Evolutionary conservation across 2,113 vertebrate genomes (phyloP).

Genomic region (Euleptes europaea): DNA sequence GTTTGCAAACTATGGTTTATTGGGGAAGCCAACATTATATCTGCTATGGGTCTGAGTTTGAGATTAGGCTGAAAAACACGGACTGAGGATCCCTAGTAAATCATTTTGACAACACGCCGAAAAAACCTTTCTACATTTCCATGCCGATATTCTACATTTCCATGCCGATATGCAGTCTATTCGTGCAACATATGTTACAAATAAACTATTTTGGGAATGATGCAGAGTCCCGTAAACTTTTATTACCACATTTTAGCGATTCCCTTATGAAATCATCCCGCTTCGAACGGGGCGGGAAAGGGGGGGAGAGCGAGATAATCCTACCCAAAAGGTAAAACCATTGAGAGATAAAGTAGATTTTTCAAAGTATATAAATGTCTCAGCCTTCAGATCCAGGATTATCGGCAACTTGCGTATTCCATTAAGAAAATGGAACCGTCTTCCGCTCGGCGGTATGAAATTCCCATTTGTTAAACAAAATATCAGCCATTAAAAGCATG

Average conservation of each 20-base stretch:
- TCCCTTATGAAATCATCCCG: neutral
- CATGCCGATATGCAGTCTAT: neutral
- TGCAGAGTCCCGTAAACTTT: constrained; percentile 16
- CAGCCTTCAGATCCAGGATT: neutral
- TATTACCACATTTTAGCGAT: neutral
- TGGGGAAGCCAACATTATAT: too few relatives aligned
- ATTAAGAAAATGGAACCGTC: neutral
- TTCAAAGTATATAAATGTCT: constrained; percentile 1
- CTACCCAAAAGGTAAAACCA: neutral
- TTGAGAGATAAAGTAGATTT: constrained; percentile 4
- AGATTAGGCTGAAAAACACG: constrained; percentile 45
- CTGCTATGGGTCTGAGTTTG: constrained; percentile 22
- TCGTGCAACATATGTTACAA: constrained; percentile 1
- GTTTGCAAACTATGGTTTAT: neutral
- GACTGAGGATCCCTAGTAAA: constrained; percentile 28
- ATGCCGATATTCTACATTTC: neutral
- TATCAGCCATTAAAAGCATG: neutral
- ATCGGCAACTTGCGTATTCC: neutral
- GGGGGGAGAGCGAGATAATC: constrained; percentile 2
- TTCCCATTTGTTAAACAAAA: constrained; percentile 3
- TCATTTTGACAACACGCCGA: constrained; percentile 38
- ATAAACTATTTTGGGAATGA: constrained; percentile 19
- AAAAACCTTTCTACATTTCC: constrained; percentile 21
- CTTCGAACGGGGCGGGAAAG: neutral
- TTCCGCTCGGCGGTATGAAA: neutral